Evolutionary conservation across 2,888 invertebrate genomes (phyloP), one percentile per base, ranked within the genome.

Genomic region (Ypsolopha sequella): DNA sequence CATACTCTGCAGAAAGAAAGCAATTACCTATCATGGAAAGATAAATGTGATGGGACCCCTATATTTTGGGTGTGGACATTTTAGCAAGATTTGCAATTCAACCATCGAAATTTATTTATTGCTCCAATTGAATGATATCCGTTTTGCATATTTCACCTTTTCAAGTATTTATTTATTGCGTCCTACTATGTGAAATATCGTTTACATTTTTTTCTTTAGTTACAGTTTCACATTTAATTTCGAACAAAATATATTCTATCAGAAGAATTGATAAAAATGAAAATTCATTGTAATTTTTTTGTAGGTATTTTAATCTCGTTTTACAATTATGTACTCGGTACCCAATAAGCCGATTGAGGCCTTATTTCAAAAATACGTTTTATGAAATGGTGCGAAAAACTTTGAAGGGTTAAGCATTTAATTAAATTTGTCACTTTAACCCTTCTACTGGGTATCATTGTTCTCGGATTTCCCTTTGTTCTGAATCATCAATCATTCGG

Each of bases 101-200:
- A 67, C 72, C 68, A 67, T 77, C 71, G 66, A 72, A 76, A 76
- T 24, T 24, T 80, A 79, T 80, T 79, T 80, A 79, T 78, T 63
- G 73, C 65, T 67, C 66, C 72, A 68, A 67, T 72, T 70, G 73
- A 72, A 68, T 72, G 76, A 72, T 71, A 67, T 62, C 62, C 68
- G 70, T 63, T 73, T 24, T 66, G 68, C 68, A 57, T 71, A 69
- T 73, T 66, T 68, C 73, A 72, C 70, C 73, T 70, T 66, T 59
- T 60, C 54, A 54, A 58, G 57, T 65, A 75, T 76, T 73, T 74
- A 73, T 71, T 24, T 4, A 24, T 24, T 24, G 24, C 24, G 24
- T 24, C 24, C 24, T 4, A 3, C 24, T 24, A 24, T 4, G 24
- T 24, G 24, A 24, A 24, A 24, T 24, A 24, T 24, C 24, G 2